Base-by-base conservation (phyloP, 2,888 invertebrate species). In the Drosophila paramelanica region DNA sequence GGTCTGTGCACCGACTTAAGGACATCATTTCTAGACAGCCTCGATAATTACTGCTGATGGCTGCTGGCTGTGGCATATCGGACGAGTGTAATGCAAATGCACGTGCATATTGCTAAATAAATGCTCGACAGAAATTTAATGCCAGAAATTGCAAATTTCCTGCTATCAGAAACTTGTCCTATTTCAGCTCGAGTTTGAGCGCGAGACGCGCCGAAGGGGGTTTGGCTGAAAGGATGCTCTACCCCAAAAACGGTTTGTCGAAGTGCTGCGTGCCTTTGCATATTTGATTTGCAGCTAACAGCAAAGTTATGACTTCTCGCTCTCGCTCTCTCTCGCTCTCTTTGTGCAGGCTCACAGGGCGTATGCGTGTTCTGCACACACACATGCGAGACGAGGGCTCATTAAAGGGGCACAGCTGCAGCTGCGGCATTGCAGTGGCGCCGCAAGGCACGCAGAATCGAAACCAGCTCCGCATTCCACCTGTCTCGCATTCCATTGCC, bases 61-160 rank as follows among this genome's bases (percentile, higher is more conserved):
- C 58, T 65, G 45, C 36, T n/a, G 57, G 17, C 17, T 17, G 17
- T 17, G 17, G 17, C 17, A 60, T 56, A 58, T 50, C 56, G 43
- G 41, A n/a, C n/a, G n/a, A n/a, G 47, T 43, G 49, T 46, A 47
- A 14, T 38, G 23, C 36, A 25, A 43, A 33, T 38, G 67, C 45
- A 39, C 45, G 33, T 62, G 39, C 59, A 60, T 53, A 47, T 58
- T 67, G 65, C 68, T 59, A 55, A 72, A 58, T 70, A 75, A 68
- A 68, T 75, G 75, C 59, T 49, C 25, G 46, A 61, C 85, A 82
- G 85, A 85, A 82, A 85, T 82, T 85, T 79, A 81, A 81, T 82
- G 77, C 79, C 81, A 81, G 85, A 85, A 82, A 82, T 82, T 82
- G 81, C 81, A 82, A 82, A 82, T 82, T 82, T 82, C 81, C 81